A percentile compares a stretch with the other conserved stretches of the same genome.
Conservation (phyloP, 2,113 vertebrate genomes). For the Lagopus muta region DNA sequence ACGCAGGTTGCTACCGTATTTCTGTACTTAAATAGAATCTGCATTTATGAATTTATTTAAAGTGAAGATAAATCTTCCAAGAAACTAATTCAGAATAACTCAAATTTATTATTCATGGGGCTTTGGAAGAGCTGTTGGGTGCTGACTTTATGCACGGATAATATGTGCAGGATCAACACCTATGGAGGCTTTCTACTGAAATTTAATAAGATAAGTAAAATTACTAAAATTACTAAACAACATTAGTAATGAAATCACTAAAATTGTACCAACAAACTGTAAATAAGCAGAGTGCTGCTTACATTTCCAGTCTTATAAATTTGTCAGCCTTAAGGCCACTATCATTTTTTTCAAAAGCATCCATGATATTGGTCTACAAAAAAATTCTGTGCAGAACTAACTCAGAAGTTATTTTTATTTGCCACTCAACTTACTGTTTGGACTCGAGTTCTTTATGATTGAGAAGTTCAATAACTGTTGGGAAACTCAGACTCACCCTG, state of each 20-base stretch:
- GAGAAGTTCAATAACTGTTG: not conserved
- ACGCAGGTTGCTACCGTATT: not conserved
- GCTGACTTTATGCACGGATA: not conserved
- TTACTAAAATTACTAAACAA: not conserved
- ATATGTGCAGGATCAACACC: not conserved
- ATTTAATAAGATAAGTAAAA: not conserved
- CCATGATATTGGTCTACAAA: not conserved
- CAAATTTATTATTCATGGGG: not conserved
- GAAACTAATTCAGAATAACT: not conserved
- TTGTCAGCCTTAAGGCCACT: not conserved
- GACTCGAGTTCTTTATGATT: not conserved
- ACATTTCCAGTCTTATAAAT: not conserved
- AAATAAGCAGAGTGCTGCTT: not conserved
- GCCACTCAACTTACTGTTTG: not conserved
- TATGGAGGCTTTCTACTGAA: not conserved
- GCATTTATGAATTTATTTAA: not conserved
- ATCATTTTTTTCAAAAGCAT: not conserved
- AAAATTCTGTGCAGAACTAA: conserved; percentile 32
- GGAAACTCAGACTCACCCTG: not conserved
- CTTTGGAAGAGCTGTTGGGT: not conserved
- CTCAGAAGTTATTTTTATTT: not conserved
- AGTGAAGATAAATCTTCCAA: not conserved
- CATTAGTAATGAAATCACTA: not conserved
- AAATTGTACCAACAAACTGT: not conserved
- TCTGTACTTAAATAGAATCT: not conserved